Conservation (phyloP, 2,888 invertebrate species). For the Calameuta idolon region DNA sequence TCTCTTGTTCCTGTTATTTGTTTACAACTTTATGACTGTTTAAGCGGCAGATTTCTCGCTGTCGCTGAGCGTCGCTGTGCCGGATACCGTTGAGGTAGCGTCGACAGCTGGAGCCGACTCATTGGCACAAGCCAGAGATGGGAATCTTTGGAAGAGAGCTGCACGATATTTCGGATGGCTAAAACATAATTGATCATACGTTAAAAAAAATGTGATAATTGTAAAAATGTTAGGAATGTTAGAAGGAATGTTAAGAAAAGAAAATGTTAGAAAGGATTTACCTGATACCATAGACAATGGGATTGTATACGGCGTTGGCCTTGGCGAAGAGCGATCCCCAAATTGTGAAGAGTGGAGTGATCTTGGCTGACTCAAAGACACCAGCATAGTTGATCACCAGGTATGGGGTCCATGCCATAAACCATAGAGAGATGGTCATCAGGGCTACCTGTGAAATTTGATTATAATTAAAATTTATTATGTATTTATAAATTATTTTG, state of each 20-base stretch:
- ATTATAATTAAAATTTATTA: neutral
- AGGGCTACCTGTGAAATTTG: slow-evolving; percentile 76
- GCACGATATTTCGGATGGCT: slow-evolving; percentile 85
- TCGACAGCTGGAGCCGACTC: slow-evolving; percentile 69
- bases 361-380: slow-evolving; percentile 79
- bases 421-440: slow-evolving; percentile 91
- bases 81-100: slow-evolving; percentile 76
- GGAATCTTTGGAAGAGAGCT: slow-evolving; percentile 82
- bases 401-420: slow-evolving; percentile 94
- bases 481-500: neutral
- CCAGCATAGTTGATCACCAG: slow-evolving; percentile 85
- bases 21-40: slow-evolving; percentile 37
- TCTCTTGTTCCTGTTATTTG: neutral
- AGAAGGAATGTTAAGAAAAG: too few species aligned
- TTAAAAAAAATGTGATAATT: neutral
- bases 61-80: slow-evolving; percentile 75
- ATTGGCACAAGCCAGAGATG: slow-evolving; percentile 77
- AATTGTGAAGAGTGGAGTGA: slow-evolving; percentile 85
- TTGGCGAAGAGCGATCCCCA: slow-evolving; percentile 94
- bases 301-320: slow-evolving; percentile 91
- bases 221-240: neutral
- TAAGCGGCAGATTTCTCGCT: slow-evolving; percentile 77
- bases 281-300: slow-evolving; percentile 92
- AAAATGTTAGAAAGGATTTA: slow-evolving; percentile 57
- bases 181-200: neutral